Percentiles rank a stretch among this genome's conserved stretches.
Conservation (phyloP, 2,888 invertebrate species). For the Yponomeuta cagnagella region DNA sequence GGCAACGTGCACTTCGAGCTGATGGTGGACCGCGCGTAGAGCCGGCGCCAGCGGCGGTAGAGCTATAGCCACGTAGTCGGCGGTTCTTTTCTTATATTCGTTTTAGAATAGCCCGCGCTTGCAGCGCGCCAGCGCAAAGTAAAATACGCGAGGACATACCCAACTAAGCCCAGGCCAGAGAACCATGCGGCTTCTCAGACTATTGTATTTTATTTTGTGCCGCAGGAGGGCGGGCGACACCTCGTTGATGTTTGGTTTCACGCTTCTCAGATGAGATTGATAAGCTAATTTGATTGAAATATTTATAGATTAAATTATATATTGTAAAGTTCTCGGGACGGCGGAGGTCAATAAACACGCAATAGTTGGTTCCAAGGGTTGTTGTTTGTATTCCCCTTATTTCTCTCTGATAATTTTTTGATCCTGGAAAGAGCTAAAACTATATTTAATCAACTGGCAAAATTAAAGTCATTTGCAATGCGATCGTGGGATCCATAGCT, state of each 20-base stretch:
- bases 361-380: slow-evolving; percentile 73
- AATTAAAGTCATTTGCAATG: no score
- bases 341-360: slow-evolving; percentile 75
- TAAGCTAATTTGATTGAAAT: slow-evolving; percentile 27
- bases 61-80: slow-evolving; percentile 76
- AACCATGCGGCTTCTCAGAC: not conserved
- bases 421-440: no score
- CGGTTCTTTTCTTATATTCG: slow-evolving; percentile 66
- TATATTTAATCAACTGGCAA: no score
- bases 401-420: not conserved
- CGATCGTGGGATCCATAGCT: no score
- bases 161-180: no score
- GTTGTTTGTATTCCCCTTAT: slow-evolving; percentile 32
- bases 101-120: slow-evolving; percentile 65
- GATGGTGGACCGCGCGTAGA: slow-evolving; percentile 85
- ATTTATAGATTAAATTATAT: slow-evolving; percentile 53
- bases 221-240: slow-evolving; percentile 45
- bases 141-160: not conserved
- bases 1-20: slow-evolving; percentile 97
- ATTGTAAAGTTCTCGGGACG: slow-evolving; percentile 67
- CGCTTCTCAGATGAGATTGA: slow-evolving; percentile 59
- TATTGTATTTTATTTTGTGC: slow-evolving; percentile 1
- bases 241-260: slow-evolving; percentile 59
- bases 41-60: slow-evolving; percentile 24
- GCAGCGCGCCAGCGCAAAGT: slow-evolving; percentile 10